Evolutionary conservation across 2,888 invertebrate species (phyloP).

Genomic region (Serrognathus titanus): DNA sequence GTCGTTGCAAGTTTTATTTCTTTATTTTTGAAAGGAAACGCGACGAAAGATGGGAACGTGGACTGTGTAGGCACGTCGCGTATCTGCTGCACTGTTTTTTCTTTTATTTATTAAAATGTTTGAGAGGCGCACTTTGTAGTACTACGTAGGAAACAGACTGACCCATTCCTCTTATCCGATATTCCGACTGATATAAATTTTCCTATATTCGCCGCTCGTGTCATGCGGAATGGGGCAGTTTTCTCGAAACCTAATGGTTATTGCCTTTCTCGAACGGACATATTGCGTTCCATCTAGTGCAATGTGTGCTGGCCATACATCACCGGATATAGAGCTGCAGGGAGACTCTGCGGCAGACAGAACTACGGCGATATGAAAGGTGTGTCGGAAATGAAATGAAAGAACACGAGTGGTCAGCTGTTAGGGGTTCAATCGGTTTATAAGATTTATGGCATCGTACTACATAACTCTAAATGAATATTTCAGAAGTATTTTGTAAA

Average conservation of each 20-base stretch:
- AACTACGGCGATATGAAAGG: slow-evolving; percentile 28
- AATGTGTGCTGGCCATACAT: slow-evolving; percentile 58
- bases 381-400: slow-evolving; percentile 26
- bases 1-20: not conserved
- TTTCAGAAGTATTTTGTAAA: too few relatives aligned
- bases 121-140: not conserved
- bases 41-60: not conserved
- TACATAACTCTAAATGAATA: too few relatives aligned
- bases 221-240: slow-evolving; percentile 60
- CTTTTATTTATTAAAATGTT: not conserved
- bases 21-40: not conserved
- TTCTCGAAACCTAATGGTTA: slow-evolving; percentile 61
- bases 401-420: slow-evolving; percentile 31
- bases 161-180: slow-evolving; percentile 6
- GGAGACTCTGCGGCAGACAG: slow-evolving; percentile 14
- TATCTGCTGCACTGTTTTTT: not conserved
- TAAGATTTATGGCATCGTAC: too few relatives aligned
- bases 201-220: slow-evolving; percentile 59
- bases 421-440: slow-evolving; percentile 15
- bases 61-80: not conserved
- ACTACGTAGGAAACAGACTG: slow-evolving; percentile 4
- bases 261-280: slow-evolving; percentile 59
- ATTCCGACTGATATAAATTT: slow-evolving; percentile 53
- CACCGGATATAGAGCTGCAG: slow-evolving; percentile 47
- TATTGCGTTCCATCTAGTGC: slow-evolving; percentile 60